Evolutionary conservation across 2,888 invertebrate genomes (phyloP), one percentile per base, ranked within the genome.

Genomic region (Pteria penguin): DNA sequence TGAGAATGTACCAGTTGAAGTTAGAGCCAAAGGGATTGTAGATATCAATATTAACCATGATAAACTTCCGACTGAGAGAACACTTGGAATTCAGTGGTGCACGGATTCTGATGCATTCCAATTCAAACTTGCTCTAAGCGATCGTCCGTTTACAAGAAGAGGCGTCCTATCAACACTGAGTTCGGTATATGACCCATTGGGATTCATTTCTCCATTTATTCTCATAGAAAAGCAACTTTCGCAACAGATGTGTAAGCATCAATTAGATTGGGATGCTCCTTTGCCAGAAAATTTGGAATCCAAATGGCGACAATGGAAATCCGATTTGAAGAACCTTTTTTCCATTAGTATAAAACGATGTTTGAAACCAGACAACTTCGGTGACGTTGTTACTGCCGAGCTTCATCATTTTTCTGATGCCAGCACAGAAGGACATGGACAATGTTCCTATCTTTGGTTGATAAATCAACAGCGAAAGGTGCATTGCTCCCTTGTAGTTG

Each of bases 361-460:
- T 71, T 57, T 75, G 24, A 82, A 75, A 54, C 83, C 82, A 4
- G 29, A 24, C 4, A 72, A 61, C 2, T 82, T 84, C 76, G 82
- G 78, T 2, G 55, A 72, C 1, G 60, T 78, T 4, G 26, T 27
- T 11, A n/a, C 26, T 1, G 33, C 62, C 0, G 70, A 83, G 58
- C 29, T 85, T 24, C 84, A 85, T 66, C 79, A 80, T 36, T 85
- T 86, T 62, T 79, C 78, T 14, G 84, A 85, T 81, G 80, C 81
- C 1, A 79, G 80, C 71, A 63, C 45, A 0, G 24, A 8, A 31
- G 82, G 82, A 2, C 45, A 65, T 33, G 82, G 83, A 5, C 79
- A 79, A 54, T 82, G 79, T 57, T 78, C 79, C 22, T 84, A 83
- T 72, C 22, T 84, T 22, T 57, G 81, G 27, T 45, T 81, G n/a